Percentiles rank a stretch among this genome's conserved stretches.
Evolutionary conservation across 2,113 vertebrate genomes (phyloP).

Genomic region (Spermophilus dauricus): DNA sequence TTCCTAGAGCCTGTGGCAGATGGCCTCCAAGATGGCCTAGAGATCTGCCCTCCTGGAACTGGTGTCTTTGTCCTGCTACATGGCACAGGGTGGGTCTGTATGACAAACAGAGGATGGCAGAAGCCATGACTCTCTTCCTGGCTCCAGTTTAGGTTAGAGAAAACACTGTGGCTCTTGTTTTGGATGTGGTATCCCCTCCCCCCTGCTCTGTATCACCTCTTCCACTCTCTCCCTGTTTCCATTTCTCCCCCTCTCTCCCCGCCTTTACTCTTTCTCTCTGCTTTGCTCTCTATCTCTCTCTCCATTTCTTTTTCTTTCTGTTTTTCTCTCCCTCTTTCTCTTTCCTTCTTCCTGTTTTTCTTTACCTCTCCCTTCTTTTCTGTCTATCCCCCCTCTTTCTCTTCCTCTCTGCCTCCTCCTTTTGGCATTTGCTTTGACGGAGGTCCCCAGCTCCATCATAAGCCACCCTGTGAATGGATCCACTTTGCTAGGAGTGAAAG

Average conservation of each 20-base stretch:
- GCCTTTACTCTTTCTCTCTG: too few relatives aligned
- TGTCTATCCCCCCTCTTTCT: background rate
- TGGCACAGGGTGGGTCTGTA: fast-evolving
- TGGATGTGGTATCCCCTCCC: too few relatives aligned
- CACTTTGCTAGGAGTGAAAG: fast-evolving
- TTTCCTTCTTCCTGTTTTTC: too few relatives aligned
- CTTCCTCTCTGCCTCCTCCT: too few relatives aligned
- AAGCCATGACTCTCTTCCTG: too few relatives aligned
- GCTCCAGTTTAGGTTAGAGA: background rate
- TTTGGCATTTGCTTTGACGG: background rate
- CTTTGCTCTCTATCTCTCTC: too few relatives aligned
- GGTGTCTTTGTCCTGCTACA: fast-evolving
- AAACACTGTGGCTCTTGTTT: background rate
- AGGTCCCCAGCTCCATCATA: background rate
- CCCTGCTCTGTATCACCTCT: background rate
- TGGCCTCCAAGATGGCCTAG: background rate
- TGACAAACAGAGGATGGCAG: background rate
- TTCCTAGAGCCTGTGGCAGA: background rate
- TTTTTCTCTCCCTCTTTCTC: too few relatives aligned
- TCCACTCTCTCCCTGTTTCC: background rate
- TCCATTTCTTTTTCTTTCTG: too few relatives aligned
- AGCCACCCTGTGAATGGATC: background rate
- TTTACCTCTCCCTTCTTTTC: too few relatives aligned
- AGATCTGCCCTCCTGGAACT: fast-evolving
- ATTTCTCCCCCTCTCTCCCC: too few relatives aligned